phyloP scores from a whole-genome alignment of 2,797 vertebrate genomes.

The Pseudotriccus pelzelni region DNA sequence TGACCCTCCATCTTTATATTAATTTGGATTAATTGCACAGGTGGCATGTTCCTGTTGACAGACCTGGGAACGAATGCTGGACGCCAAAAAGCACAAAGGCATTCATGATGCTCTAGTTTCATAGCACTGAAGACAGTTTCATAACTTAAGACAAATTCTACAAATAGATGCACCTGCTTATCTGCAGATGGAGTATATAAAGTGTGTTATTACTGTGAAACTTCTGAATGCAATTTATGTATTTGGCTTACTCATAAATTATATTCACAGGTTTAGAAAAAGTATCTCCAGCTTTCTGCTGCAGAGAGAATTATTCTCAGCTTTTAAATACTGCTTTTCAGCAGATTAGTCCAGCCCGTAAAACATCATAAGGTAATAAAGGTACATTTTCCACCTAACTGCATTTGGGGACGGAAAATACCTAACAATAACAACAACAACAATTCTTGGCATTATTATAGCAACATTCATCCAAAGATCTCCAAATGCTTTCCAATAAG shows the following conservation, averaged over 20 bases:
- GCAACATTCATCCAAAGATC: constrained; percentile 50
- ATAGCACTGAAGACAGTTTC: neutral
- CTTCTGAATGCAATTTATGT: constrained; percentile 48
- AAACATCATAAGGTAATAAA: constrained; percentile 30
- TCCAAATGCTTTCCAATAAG: constrained; percentile 56
- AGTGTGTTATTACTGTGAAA: constrained; percentile 22
- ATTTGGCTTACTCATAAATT: constrained; percentile 56
- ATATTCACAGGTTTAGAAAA: constrained; percentile 21
- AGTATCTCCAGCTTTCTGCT: neutral
- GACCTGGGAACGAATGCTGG: neutral
- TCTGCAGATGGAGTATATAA: constrained; percentile 48
- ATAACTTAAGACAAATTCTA: constrained; percentile 15
- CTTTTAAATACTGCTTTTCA: constrained; percentile 31
- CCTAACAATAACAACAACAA: neutral
- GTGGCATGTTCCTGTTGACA: neutral
- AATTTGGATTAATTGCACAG: neutral
- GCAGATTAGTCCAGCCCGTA: constrained; percentile 4
- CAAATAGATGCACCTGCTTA: constrained; percentile 41
- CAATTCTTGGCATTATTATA: constrained; percentile 43
- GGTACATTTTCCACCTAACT: constrained; percentile 34
- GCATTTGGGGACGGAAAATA: constrained; percentile 20
- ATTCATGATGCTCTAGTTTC: neutral
- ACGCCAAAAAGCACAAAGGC: neutral
- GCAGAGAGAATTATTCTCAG: constrained; percentile 27
- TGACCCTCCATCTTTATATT: neutral